Conservation (phyloP, 2,797 vertebrate genomes). For the Allobates femoralis region DNA sequence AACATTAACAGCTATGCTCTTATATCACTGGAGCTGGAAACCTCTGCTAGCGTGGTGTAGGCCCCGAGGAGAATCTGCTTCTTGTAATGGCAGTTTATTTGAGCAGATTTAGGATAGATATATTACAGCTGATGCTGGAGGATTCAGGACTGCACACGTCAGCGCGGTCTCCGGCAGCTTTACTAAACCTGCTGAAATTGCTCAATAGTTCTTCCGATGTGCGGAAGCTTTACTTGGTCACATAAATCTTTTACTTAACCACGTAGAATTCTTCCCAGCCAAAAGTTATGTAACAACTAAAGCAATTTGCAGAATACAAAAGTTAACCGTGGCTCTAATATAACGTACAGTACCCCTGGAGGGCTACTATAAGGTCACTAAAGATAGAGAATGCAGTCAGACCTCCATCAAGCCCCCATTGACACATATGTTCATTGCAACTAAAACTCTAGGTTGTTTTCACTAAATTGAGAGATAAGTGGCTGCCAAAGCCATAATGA, state of each 20-base stretch:
- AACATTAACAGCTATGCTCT: slow-evolving; percentile 28
- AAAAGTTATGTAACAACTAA: slow-evolving; percentile 2
- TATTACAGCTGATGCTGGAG: background rate
- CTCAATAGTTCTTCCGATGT: background rate
- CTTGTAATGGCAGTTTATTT: background rate
- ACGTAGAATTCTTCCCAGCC: background rate
- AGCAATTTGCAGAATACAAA: background rate
- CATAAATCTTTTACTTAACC: background rate
- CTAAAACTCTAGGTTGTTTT: background rate
- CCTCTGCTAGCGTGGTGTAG: background rate
- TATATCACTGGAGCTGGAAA: background rate
- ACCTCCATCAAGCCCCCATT: background rate
- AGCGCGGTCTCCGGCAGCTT: background rate
- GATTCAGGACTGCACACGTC: background rate
- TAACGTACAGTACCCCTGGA: too few species aligned
- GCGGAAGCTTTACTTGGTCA: background rate
- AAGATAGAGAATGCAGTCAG: background rate
- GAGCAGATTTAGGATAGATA: background rate
- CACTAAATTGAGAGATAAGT: background rate
- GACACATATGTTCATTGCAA: background rate
- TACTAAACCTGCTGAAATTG: slow-evolving; percentile 15
- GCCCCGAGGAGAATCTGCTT: background rate
- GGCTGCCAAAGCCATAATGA: background rate
- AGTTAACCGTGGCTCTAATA: background rate
- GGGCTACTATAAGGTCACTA: background rate